phyloP scores from a whole-genome alignment of 1,140 invertebrate species.

The Brachionus paranguensis region DNA sequence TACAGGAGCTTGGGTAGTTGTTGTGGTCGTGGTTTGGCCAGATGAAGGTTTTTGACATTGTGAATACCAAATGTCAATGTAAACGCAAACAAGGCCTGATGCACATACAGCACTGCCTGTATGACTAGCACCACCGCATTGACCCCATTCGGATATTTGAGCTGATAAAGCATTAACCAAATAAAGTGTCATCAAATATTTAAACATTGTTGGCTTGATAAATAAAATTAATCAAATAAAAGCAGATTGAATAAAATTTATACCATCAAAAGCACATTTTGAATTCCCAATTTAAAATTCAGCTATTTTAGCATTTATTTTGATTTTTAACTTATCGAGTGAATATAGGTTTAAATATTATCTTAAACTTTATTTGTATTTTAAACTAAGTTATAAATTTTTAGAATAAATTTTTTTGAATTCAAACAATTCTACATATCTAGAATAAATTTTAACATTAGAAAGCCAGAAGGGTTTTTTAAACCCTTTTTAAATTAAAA shows the following conservation, averaged over 20 bases:
- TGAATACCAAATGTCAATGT: not conserved
- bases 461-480: no score
- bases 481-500: no score
- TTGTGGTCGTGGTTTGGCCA: not conserved
- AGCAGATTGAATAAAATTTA: not conserved
- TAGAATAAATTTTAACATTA: not conserved
- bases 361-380: not conserved
- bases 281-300: not conserved
- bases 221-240: not conserved
- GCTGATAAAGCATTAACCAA: not conserved
- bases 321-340: not conserved
- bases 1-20: not conserved
- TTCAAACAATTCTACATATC: not conserved
- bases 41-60: slow-evolving; percentile 31
- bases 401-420: not conserved
- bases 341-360: not conserved
- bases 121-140: not conserved
- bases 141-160: not conserved
- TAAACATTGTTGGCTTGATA: not conserved
- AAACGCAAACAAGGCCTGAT: not conserved
- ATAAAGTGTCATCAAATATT: not conserved
- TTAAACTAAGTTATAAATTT: not conserved
- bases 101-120: not conserved
- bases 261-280: not conserved
- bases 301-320: not conserved